Percentiles rank a stretch among this genome's conserved stretches.
These are phyloP conservation scores for Herpetotheres cachinnans DNA, from an alignment of 2,113 vertebrate genomes.

Conservation along the genomic window DNA sequence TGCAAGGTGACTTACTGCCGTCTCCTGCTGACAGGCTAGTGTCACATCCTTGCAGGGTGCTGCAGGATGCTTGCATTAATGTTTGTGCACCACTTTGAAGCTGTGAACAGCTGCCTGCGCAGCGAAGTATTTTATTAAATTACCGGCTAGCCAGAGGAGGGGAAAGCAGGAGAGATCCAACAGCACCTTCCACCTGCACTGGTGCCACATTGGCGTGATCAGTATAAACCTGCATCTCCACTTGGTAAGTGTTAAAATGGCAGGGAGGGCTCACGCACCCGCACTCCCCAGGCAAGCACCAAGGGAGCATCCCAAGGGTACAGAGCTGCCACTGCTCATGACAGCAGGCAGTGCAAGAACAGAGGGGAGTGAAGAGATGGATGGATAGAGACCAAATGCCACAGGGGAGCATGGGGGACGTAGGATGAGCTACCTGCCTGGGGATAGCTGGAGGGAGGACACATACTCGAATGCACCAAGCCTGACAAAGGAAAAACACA, in stretches of 20 bases:
- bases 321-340: background rate
- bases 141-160: background rate
- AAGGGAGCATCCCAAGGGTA: background rate
- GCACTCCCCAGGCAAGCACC: background rate
- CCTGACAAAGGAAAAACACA: background rate
- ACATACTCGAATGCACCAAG: background rate
- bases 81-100: background rate
- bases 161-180: background rate
- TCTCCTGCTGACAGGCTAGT: background rate
- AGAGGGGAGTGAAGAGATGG: background rate
- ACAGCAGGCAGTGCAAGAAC: background rate
- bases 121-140: background rate
- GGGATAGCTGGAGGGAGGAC: conserved; percentile 4
- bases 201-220: background rate
- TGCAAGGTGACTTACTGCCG: background rate
- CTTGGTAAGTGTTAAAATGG: accelerated
- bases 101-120: background rate
- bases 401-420: background rate
- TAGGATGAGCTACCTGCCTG: background rate
- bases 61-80: background rate
- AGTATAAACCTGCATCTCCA: background rate
- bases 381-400: background rate
- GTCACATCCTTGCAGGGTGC: conserved; percentile 18
- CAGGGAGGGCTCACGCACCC: background rate
- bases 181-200: background rate